Evolutionary conservation across 2,888 invertebrate genomes (phyloP).

Genomic region (Polia nebulosa): DNA sequence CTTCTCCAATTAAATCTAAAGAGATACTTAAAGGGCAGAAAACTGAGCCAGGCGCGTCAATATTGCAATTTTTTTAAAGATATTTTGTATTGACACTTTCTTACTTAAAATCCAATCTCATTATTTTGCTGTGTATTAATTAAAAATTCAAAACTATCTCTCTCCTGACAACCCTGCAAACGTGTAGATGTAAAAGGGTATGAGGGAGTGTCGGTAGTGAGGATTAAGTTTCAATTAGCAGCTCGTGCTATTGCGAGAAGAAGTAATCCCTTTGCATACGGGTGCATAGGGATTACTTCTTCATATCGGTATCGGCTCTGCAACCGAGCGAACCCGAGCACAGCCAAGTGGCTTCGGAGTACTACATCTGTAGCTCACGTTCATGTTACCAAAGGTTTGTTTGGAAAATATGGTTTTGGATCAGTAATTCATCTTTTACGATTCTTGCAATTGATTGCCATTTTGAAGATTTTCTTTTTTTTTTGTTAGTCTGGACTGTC

Average conservation of each 20-base stretch:
- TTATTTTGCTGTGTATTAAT: background rate
- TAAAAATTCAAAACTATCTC: background rate
- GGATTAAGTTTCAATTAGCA: slow-evolving; percentile 68
- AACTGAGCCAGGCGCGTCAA: no score
- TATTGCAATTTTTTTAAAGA: no score
- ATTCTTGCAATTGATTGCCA: background rate
- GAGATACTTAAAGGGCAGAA: no score
- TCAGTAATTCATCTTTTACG: background rate
- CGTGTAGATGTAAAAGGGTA: slow-evolving; percentile 25
- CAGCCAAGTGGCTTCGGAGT: background rate
- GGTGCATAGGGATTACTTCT: no score
- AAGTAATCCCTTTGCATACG: slow-evolving; percentile 23
- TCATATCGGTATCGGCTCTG: no score
- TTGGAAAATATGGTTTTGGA: background rate
- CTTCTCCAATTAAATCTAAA: no score
- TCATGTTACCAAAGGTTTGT: slow-evolving; percentile 3
- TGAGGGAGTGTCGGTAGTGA: slow-evolving; percentile 22
- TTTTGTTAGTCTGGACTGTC: no score
- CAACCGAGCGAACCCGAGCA: background rate
- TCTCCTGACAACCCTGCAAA: slow-evolving; percentile 28
- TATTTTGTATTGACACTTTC: no score
- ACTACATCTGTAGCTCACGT: background rate
- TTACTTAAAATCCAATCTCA: no score
- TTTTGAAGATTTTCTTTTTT: background rate
- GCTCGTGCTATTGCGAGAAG: slow-evolving; percentile 8